Percentiles rank a stretch among this genome's conserved stretches.
These are phyloP conservation scores for Drosophila bipectinata DNA, from an alignment of 1,140 invertebrate genomes.

Conservation along the genomic window DNA sequence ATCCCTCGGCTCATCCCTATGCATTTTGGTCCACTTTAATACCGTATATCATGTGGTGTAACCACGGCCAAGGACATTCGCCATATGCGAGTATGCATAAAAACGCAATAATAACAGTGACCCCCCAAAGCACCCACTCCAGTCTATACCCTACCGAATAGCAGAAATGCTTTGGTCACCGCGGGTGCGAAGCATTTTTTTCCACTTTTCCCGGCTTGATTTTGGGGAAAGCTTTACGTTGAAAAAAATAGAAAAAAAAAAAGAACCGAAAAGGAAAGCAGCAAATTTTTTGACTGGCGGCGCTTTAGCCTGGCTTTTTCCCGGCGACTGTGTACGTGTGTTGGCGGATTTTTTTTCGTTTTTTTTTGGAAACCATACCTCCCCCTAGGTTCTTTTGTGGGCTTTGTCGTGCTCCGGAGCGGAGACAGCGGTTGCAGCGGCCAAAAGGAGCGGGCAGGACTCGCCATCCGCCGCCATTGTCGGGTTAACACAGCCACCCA, in stretches of 20 bases:
- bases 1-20: constrained; percentile 18
- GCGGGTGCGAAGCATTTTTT: constrained; percentile 71
- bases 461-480: constrained; percentile 40
- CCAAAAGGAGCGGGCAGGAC: constrained; percentile 28
- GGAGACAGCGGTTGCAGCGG: constrained; percentile 59
- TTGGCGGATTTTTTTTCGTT: background rate
- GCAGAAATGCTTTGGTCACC: constrained; percentile 71
- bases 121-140: constrained; percentile 3
- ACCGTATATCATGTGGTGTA: constrained; percentile 73
- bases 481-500: constrained; percentile 42
- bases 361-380: constrained; percentile 7
- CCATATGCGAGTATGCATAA: constrained; percentile 79
- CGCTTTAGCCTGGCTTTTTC: constrained; percentile 44
- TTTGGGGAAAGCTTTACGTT: constrained; percentile 30
- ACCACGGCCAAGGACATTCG: constrained; percentile 79
- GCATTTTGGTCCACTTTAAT: constrained; percentile 60
- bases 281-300: constrained; percentile 45
- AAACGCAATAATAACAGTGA: constrained; percentile 79
- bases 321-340: constrained; percentile 19
- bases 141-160: constrained; percentile 20
- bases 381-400: constrained; percentile 30
- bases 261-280: constrained; percentile 15
- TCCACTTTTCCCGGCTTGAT: constrained; percentile 35
- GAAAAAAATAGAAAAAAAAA: constrained; percentile 19
- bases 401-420: constrained; percentile 50